Evolutionary conservation across 1,140 invertebrate species (phyloP).

Genomic region (Hirudo medicinalis): DNA sequence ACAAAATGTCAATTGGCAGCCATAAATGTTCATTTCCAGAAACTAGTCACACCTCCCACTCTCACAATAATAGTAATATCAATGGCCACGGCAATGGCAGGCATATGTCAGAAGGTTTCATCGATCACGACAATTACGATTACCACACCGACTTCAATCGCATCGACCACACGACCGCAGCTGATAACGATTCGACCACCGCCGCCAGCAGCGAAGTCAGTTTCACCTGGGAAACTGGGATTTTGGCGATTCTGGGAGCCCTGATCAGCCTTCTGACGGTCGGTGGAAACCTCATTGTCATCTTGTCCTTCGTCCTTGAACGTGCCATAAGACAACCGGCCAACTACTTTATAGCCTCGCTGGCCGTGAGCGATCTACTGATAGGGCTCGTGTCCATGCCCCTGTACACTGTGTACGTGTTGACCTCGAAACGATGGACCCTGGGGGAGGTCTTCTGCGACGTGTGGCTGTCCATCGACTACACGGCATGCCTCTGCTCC

Average conservation of each 20-base stretch:
- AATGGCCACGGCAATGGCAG: constrained; percentile 17
- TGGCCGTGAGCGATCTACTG: constrained; percentile 91
- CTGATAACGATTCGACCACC: not conserved
- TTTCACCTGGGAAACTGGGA: constrained; percentile 11
- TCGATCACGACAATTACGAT: not conserved
- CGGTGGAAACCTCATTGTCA: constrained; percentile 80
- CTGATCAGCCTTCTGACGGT: constrained; percentile 12
- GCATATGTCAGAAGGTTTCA: not conserved
- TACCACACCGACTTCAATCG: not conserved
- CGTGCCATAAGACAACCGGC: constrained; percentile 90
- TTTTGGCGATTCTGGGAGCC: constrained; percentile 8
- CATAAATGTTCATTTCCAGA: constrained; percentile 4
- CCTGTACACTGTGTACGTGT: constrained; percentile 86
- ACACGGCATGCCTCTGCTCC: constrained; percentile 94
- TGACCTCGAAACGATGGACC: constrained; percentile 84
- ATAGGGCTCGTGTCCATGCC: constrained; percentile 80
- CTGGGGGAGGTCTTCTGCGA: constrained; percentile 92
- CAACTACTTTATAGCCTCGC: constrained; percentile 96
- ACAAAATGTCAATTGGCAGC: not conserved
- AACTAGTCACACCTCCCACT: not conserved
- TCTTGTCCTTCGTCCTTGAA: constrained; percentile 90
- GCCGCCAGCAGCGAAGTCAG: constrained; percentile 9
- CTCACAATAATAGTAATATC: constrained; percentile 10
- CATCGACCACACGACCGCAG: constrained; percentile 6
- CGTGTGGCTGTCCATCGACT: constrained; percentile 97